These are phyloP conservation scores for Syndactyla subalaris DNA, from an alignment of 2,797 vertebrate species.

Conservation along the genomic window DNA sequence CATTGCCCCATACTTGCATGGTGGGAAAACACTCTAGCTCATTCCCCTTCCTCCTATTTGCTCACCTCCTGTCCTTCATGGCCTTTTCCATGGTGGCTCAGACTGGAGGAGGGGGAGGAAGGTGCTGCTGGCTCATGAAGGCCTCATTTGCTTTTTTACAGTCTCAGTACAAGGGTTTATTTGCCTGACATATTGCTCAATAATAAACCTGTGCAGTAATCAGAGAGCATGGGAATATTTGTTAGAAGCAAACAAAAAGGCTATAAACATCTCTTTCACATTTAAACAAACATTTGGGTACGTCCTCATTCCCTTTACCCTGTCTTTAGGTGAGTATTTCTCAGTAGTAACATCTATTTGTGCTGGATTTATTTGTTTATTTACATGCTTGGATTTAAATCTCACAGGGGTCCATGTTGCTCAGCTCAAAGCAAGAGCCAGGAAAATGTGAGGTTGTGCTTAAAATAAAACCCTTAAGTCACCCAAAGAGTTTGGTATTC, in stretches of 20 bases:
- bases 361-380: background rate
- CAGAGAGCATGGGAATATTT: background rate
- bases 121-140: background rate
- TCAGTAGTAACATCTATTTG: background rate
- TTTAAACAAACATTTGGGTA: background rate
- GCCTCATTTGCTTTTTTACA: background rate
- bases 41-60: background rate
- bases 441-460: conserved; percentile 35
- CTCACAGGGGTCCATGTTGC: background rate
- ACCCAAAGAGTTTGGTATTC: background rate
- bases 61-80: background rate
- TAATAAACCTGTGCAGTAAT: background rate
- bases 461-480: conserved; percentile 29
- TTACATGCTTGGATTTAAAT: conserved; percentile 2
- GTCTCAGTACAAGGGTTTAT: background rate
- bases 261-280: background rate
- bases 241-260: background rate
- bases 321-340: background rate
- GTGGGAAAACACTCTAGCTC: background rate
- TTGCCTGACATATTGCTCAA: background rate
- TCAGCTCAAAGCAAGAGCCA: conserved; percentile 24
- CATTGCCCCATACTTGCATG: background rate
- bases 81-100: background rate
- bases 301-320: background rate
- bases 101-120: background rate